Conservation (phyloP, 2,888 invertebrate species). For the Eumerus sabulonum region DNA sequence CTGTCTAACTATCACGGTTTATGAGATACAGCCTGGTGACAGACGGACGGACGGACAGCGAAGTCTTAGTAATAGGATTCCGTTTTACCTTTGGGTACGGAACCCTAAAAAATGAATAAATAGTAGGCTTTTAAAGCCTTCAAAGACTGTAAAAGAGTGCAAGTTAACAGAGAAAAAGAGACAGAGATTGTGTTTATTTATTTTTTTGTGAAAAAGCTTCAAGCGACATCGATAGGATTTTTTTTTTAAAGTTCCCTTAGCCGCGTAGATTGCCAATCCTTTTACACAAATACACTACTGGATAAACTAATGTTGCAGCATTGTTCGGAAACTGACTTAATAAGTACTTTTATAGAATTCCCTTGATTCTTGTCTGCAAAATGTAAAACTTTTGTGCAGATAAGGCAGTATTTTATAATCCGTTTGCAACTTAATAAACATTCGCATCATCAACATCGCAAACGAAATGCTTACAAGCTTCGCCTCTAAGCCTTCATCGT, state of each 20-base stretch:
- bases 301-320: conserved; percentile 22
- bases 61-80: too few species aligned
- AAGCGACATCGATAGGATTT: conserved; percentile 34
- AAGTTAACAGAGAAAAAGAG: not conserved
- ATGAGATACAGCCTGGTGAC: too few species aligned
- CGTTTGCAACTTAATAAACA: conserved; percentile 6
- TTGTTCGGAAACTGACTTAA: conserved; percentile 48
- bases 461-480: not conserved
- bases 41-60: too few species aligned
- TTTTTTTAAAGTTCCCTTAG: conserved; percentile 15
- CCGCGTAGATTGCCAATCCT: conserved; percentile 19
- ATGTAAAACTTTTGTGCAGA: conserved; percentile 45
- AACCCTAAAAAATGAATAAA: too few species aligned
- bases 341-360: conserved; percentile 17
- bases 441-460: conserved; percentile 12
- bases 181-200: not conserved
- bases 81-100: too few species aligned
- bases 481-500: not conserved
- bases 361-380: conserved; percentile 40
- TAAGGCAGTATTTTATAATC: conserved; percentile 50
- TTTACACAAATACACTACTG: conserved; percentile 46
- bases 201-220: conserved; percentile 36
- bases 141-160: too few species aligned
- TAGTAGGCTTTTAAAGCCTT: too few species aligned
- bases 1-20: too few species aligned